Evolutionary conservation across 2,797 vertebrate genomes (phyloP).

Genomic region (Rachycentron canadum): DNA sequence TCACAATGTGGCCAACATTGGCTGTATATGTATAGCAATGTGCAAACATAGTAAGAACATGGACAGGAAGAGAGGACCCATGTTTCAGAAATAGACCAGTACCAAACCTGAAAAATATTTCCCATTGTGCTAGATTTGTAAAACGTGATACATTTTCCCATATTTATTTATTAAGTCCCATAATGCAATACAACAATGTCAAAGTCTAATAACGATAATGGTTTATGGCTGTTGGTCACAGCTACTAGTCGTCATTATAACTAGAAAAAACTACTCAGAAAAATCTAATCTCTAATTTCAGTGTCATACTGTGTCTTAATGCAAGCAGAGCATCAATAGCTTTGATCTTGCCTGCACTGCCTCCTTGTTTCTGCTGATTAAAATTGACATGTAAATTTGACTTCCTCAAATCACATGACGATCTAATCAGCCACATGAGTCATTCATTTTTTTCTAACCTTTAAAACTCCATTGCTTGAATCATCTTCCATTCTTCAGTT

Average conservation of each 20-base stretch:
- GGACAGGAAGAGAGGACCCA: neutral
- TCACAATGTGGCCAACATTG: neutral
- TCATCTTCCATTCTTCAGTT: neutral
- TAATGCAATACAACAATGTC: neutral
- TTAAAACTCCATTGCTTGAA: slow-evolving; percentile 11
- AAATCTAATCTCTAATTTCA: neutral
- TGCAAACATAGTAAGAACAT: neutral
- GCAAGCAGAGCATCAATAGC: neutral
- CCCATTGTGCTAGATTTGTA: no score
- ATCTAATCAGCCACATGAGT: neutral
- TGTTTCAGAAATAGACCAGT: neutral
- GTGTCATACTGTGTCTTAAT: neutral
- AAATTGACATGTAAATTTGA: neutral
- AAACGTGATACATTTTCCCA: neutral
- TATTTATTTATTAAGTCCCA: neutral
- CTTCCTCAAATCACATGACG: slow-evolving; percentile 2
- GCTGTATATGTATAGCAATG: neutral
- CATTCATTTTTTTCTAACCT: neutral
- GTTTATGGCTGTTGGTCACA: neutral
- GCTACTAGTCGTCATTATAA: neutral
- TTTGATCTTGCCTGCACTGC: neutral
- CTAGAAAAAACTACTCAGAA: neutral
- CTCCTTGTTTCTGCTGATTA: slow-evolving; percentile 26
- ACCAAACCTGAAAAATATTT: neutral
- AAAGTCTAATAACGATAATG: neutral